Percentiles rank a stretch among this genome's conserved stretches.
Conservation (phyloP, 2,113 vertebrate species). For the Hymenochirus boettgeri region DNA sequence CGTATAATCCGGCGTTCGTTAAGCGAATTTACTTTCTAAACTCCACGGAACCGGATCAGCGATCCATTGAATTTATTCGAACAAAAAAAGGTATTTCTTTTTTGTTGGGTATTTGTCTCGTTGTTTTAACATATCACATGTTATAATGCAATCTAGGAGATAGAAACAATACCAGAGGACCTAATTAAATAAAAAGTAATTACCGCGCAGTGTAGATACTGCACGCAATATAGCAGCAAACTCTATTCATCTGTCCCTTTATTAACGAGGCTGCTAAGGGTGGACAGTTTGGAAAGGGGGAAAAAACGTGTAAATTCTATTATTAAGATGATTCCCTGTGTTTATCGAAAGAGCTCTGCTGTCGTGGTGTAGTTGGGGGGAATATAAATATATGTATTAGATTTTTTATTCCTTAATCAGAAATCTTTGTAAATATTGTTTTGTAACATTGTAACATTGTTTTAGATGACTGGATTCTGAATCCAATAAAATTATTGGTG, state of each 20-base stretch:
- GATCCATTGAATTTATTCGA: slow-evolving; percentile 31
- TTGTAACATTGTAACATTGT: too few relatives aligned
- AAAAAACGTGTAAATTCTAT: slow-evolving; percentile 44
- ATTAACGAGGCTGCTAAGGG: slow-evolving; percentile 79
- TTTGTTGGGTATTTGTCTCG: slow-evolving; percentile 60
- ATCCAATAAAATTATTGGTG: too few relatives aligned
- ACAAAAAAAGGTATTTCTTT: slow-evolving; percentile 67
- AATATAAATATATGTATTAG: too few relatives aligned
- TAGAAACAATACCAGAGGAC: slow-evolving; percentile 73
- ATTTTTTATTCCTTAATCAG: too few relatives aligned
- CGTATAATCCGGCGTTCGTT: background rate
- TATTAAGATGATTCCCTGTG: too few relatives aligned
- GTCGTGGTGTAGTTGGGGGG: background rate
- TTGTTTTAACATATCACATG: slow-evolving; percentile 71
- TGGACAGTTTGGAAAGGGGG: slow-evolving; percentile 68
- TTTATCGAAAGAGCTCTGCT: too few relatives aligned
- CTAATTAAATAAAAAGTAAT: slow-evolving; percentile 99
- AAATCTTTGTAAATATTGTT: too few relatives aligned
- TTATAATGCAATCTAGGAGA: slow-evolving; percentile 79
- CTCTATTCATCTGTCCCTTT: slow-evolving; percentile 89
- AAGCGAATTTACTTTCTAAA: slow-evolving; percentile 7
- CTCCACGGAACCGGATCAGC: slow-evolving; percentile 19
- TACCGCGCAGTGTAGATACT: slow-evolving; percentile 87
- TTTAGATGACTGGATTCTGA: too few relatives aligned
- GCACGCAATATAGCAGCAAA: slow-evolving; percentile 87